Percentiles rank a stretch among this genome's conserved stretches.
Conservation (phyloP, 2,113 vertebrate genomes). For the Cairina moschata region DNA sequence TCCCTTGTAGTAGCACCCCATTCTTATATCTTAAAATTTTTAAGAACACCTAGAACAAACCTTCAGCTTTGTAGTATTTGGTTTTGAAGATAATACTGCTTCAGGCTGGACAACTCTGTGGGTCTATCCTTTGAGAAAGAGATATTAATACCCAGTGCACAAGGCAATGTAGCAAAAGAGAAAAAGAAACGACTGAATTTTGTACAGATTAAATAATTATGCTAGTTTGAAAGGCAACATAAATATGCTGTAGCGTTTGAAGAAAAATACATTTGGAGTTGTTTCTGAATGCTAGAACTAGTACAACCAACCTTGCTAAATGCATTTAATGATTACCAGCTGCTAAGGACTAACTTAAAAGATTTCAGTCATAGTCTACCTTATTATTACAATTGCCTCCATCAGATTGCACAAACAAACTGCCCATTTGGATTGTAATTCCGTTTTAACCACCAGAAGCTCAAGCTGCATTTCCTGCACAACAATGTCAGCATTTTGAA, state of each 20-base stretch:
- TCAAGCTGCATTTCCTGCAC: not conserved
- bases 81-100: not conserved
- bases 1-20: not conserved
- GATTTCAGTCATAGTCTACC: not conserved
- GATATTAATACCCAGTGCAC: not conserved
- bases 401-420: not conserved
- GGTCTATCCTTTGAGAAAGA: not conserved
- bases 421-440: not conserved
- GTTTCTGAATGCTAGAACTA: not conserved
- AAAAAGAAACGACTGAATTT: not conserved
- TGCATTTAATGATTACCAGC: not conserved
- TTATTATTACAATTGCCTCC: not conserved
- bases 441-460: not conserved
- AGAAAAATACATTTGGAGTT: not conserved
- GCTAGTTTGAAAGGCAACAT: not conserved
- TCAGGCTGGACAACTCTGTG: not conserved
- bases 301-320: not conserved
- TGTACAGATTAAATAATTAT: not conserved
- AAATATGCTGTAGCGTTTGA: not conserved
- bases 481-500: not conserved
- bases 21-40: not conserved
- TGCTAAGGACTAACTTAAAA: not conserved
- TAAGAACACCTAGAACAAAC: not conserved
- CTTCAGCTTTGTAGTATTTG: not conserved
- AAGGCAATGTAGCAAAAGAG: not conserved